phyloP scores from a whole-genome alignment of 1,140 invertebrate species.

The Musca vetustissima region DNA sequence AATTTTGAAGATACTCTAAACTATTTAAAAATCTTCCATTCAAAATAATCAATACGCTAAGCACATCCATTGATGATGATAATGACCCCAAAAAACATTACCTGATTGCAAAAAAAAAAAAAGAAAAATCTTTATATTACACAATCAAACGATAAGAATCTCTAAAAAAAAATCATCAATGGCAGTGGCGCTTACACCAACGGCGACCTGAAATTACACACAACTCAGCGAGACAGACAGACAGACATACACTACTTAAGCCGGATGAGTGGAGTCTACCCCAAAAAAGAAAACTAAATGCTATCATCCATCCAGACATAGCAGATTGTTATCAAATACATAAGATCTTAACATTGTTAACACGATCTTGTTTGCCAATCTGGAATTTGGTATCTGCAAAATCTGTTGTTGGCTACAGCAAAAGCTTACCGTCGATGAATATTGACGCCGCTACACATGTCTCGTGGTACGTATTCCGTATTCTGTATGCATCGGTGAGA shows the following conservation, averaged over 20 bases:
- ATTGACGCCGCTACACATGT: too few species aligned
- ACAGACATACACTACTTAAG: too few species aligned
- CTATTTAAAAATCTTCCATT: too few species aligned
- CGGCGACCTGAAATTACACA: neutral
- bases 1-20: too few species aligned
- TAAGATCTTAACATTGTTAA: slow-evolving; percentile 18
- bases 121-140: slow-evolving; percentile 4
- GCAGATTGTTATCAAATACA: slow-evolving; percentile 18
- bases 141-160: slow-evolving; percentile 20
- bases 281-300: too few species aligned
- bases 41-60: too few species aligned
- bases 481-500: too few species aligned
- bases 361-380: slow-evolving; percentile 3
- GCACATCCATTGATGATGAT: neutral
- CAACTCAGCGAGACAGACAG: neutral
- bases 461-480: too few species aligned
- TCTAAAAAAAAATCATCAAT: neutral
- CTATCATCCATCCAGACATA: too few species aligned
- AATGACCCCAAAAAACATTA: slow-evolving; percentile 6
- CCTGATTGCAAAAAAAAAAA: neutral
- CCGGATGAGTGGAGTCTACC: too few species aligned
- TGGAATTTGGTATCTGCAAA: neutral
- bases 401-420: neutral
- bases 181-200: slow-evolving; percentile 2
- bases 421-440: neutral